A percentile compares a stretch with the other conserved stretches of the same genome.
Evolutionary conservation across 2,113 vertebrate species (phyloP).

Genomic region (Pungitius pungitius): DNA sequence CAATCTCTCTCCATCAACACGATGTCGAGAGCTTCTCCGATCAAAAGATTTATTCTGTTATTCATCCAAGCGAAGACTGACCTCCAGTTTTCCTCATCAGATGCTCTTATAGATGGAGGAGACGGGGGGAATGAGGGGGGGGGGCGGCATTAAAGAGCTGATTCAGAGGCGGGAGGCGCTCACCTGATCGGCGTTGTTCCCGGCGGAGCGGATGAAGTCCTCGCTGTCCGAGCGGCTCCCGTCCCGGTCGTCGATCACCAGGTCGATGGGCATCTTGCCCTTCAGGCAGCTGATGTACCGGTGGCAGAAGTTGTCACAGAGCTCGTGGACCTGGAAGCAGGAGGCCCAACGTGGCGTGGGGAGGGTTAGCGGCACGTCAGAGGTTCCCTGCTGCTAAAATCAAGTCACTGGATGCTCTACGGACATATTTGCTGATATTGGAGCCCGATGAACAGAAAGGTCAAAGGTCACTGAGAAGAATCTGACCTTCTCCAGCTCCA

Average conservation of each 20-base stretch:
- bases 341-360: too few relatives aligned
- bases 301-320: slow-evolving; percentile 98
- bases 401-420: too few relatives aligned
- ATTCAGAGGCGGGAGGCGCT: not conserved
- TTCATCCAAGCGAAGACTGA: not conserved
- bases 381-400: too few relatives aligned
- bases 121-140: not conserved
- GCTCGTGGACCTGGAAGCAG: slow-evolving; percentile 89
- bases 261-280: slow-evolving; percentile 97
- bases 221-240: slow-evolving; percentile 94
- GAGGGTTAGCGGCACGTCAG: too few relatives aligned
- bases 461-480: not conserved
- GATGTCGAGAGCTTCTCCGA: not conserved
- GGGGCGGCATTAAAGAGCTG: not conserved
- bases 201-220: slow-evolving; percentile 88
- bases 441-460: not conserved
- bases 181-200: slow-evolving; percentile 88
- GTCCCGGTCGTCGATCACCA: slow-evolving; percentile 94
- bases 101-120: not conserved
- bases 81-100: not conserved
- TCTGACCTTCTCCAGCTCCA: slow-evolving; percentile 95
- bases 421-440: not conserved
- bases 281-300: slow-evolving; percentile 98
- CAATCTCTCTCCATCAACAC: not conserved
- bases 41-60: not conserved